Percentiles rank a stretch among this genome's conserved stretches.
phyloP scores from a whole-genome alignment of 2,113 vertebrate species.

The Gobius niger region DNA sequence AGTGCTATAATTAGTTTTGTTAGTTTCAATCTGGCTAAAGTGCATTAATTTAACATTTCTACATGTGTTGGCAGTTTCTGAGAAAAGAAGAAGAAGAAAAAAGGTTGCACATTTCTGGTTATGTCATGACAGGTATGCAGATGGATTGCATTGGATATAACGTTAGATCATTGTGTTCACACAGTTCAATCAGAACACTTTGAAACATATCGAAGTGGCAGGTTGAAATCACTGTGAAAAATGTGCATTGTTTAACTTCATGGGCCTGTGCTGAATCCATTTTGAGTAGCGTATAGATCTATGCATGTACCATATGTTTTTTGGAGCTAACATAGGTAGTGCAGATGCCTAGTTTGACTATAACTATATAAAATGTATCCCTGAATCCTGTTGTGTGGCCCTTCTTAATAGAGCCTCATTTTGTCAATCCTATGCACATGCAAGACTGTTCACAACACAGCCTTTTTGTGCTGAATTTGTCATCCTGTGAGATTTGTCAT shows the following conservation, averaged over 20 bases:
- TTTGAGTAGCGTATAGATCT: too few relatives aligned
- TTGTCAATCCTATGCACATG: background rate
- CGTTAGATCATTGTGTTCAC: background rate
- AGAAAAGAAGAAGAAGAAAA: too few relatives aligned
- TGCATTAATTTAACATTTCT: conserved; percentile 1
- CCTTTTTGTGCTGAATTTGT: background rate
- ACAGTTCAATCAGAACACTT: background rate
- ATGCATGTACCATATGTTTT: too few relatives aligned
- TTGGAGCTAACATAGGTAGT: too few relatives aligned
- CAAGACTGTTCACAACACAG: background rate
- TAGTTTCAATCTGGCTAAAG: conserved; percentile 36
- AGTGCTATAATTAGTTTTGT: conserved; percentile 5
- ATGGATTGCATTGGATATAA: background rate
- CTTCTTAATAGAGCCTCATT: background rate
- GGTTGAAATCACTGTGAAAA: too few relatives aligned
- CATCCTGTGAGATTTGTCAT: conserved; percentile 5
- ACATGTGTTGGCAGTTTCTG: background rate
- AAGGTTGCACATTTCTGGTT: background rate
- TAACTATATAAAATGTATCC: too few relatives aligned
- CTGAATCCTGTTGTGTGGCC: background rate
- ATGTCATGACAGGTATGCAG: background rate
- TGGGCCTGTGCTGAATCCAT: too few relatives aligned
- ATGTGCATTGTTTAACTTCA: too few relatives aligned
- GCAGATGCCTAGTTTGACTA: too few relatives aligned
- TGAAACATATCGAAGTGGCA: too few relatives aligned